A percentile compares a stretch with the other conserved stretches of the same genome.
These are phyloP conservation scores for Archips xylosteana DNA, from an alignment of 2,888 invertebrate species.

Conservation along the genomic window DNA sequence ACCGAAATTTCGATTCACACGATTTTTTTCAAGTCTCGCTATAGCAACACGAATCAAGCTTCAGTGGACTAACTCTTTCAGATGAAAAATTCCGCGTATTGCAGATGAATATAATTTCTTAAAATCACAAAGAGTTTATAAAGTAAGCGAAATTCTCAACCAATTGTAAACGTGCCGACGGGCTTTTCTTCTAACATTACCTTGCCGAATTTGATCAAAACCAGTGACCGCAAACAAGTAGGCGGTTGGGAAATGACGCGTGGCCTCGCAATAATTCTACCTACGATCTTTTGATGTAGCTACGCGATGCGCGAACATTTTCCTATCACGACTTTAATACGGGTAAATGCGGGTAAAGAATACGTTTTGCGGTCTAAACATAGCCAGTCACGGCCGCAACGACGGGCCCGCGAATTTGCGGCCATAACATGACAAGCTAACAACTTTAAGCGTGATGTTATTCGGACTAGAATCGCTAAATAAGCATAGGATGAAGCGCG, in stretches of 20 bases:
- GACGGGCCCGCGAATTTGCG: background rate
- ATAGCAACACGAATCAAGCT: background rate
- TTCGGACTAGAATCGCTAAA: background rate
- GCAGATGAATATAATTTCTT: background rate
- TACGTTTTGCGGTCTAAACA: constrained; percentile 11
- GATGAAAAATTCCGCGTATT: background rate
- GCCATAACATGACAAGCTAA: background rate
- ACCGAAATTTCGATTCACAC: too few species aligned
- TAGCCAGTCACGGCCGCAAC: constrained; percentile 5
- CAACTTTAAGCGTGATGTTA: constrained; percentile 4
- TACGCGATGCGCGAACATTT: constrained; percentile 43
- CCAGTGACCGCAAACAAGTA: constrained; percentile 44
- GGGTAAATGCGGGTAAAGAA: constrained; percentile 12
- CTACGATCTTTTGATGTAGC: constrained; percentile 46
- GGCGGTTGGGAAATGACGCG: constrained; percentile 41
- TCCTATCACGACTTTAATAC: constrained; percentile 35
- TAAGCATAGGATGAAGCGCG: constrained; percentile 7
- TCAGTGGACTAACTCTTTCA: background rate
- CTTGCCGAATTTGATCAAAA: constrained; percentile 35
- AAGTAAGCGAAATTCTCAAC: constrained; percentile 21
- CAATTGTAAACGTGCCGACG: constrained; percentile 18
- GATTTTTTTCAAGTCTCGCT: background rate
- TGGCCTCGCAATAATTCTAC: constrained; percentile 32
- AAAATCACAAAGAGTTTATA: constrained; percentile 2
- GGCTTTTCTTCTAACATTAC: constrained; percentile 33